Conservation (phyloP, 2,113 vertebrate genomes). For the Cyanoderma ruficeps region DNA sequence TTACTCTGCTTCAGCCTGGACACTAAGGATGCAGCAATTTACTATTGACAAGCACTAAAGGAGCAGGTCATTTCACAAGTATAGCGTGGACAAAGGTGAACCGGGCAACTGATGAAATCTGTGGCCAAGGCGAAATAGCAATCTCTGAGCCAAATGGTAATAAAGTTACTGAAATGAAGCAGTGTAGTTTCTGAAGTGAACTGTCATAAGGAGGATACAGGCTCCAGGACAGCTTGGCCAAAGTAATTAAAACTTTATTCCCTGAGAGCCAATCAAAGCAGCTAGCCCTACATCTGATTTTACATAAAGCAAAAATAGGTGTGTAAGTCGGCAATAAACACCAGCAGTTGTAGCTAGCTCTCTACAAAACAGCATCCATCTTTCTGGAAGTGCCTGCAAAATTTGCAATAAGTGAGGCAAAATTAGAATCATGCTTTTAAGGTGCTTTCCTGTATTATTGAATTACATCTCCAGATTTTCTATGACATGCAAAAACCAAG, state of each 20-base stretch:
- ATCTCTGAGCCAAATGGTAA: slow-evolving; percentile 94
- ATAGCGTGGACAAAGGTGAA: slow-evolving; percentile 93
- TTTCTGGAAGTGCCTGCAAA: neutral
- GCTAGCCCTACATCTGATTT: neutral
- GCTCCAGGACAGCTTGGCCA: slow-evolving; percentile 79
- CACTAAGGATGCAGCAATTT: slow-evolving; percentile 81
- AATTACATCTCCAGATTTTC: neutral
- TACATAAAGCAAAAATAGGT: neutral
- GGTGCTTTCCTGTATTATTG: neutral
- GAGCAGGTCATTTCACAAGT: slow-evolving; percentile 93
- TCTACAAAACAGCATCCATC: neutral
- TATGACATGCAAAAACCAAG: neutral
- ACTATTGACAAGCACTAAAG: slow-evolving; percentile 89
- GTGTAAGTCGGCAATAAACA: neutral
- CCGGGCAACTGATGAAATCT: slow-evolving; percentile 96
- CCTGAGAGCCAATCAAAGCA: slow-evolving; percentile 22
- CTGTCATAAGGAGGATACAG: slow-evolving; percentile 86
- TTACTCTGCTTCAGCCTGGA: slow-evolving; percentile 71
- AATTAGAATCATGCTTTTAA: neutral
- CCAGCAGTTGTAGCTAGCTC: neutral
- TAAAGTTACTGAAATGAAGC: slow-evolving; percentile 96
- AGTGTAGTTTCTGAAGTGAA: slow-evolving; percentile 85
- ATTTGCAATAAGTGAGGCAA: neutral
- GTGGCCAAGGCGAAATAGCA: slow-evolving; percentile 97
- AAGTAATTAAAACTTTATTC: slow-evolving; percentile 77